Percentiles rank a stretch among this genome's conserved stretches.
Evolutionary conservation across 1,140 invertebrate genomes (phyloP).

Genomic region (Drosophila lini): DNA sequence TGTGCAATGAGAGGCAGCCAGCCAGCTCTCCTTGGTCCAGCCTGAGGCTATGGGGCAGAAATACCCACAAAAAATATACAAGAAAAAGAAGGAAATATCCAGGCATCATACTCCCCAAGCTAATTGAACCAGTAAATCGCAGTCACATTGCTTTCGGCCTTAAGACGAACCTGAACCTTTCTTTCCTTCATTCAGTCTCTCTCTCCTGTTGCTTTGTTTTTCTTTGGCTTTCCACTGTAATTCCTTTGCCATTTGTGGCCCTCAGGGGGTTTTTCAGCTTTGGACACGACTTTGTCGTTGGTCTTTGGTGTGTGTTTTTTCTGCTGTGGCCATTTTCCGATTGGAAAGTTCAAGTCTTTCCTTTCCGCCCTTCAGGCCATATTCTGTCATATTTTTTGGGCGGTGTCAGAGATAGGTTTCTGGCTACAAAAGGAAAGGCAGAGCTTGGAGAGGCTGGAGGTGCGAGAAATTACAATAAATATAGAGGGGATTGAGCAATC

Average conservation of each 20-base stretch:
- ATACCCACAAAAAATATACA: slow-evolving; percentile 10
- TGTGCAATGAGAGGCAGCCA: slow-evolving; percentile 36
- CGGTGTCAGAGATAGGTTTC: slow-evolving; percentile 23
- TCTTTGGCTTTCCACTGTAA: slow-evolving; percentile 23
- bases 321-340: slow-evolving; percentile 18
- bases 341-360: slow-evolving; percentile 50
- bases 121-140: slow-evolving; percentile 79
- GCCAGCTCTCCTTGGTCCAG: slow-evolving; percentile 4
- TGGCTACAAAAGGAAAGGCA: slow-evolving; percentile 2
- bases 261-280: slow-evolving; percentile 23
- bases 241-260: slow-evolving; percentile 27
- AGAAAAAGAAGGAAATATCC: not conserved
- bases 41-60: slow-evolving; percentile 60
- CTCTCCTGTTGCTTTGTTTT: slow-evolving; percentile 29
- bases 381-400: slow-evolving; percentile 46
- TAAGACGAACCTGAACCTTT: slow-evolving; percentile 39
- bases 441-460: not conserved
- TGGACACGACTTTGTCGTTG: slow-evolving; percentile 46
- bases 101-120: slow-evolving; percentile 44
- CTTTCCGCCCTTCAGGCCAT: slow-evolving; percentile 11
- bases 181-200: slow-evolving; percentile 8
- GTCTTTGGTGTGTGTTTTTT: slow-evolving; percentile 1
- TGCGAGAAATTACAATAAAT: slow-evolving; percentile 33
- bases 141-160: slow-evolving; percentile 39
- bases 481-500: slow-evolving; percentile 11